Conservation (phyloP, 2,113 vertebrate species). For the Isichthys henryi region DNA sequence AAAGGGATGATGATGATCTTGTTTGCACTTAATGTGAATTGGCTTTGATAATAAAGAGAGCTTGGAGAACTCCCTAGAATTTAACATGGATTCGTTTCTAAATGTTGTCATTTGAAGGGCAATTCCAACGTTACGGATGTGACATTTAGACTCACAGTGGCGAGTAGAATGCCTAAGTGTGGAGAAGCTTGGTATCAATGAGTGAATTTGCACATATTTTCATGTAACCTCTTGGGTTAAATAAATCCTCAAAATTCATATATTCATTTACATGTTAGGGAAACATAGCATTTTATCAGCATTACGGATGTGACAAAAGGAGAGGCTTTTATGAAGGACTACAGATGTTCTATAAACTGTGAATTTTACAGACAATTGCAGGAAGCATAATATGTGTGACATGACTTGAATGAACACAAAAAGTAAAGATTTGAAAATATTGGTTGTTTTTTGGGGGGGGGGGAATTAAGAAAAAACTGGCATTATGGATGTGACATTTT, state of each 20-base stretch:
- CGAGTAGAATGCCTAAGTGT: neutral
- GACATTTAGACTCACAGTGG: neutral
- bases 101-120: neutral
- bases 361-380: neutral
- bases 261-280: neutral
- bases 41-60: slow-evolving; percentile 63
- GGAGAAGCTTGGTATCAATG: neutral
- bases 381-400: neutral
- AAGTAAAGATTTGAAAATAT: neutral
- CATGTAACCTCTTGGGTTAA: neutral
- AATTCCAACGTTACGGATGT: neutral
- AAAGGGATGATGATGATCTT: slow-evolving; percentile 29
- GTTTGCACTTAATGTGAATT: slow-evolving; percentile 56
- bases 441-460: neutral
- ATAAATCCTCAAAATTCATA: neutral
- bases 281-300: neutral
- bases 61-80: slow-evolving; percentile 48
- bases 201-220: neutral
- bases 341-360: neutral
- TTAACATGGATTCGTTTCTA: slow-evolving; percentile 1
- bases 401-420: neutral
- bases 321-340: neutral
- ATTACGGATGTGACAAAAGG: neutral
- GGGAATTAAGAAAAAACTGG: neutral
- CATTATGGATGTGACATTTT: neutral